phyloP scores from a whole-genome alignment of 2,888 invertebrate species.

The Mythimna lalbum region DNA sequence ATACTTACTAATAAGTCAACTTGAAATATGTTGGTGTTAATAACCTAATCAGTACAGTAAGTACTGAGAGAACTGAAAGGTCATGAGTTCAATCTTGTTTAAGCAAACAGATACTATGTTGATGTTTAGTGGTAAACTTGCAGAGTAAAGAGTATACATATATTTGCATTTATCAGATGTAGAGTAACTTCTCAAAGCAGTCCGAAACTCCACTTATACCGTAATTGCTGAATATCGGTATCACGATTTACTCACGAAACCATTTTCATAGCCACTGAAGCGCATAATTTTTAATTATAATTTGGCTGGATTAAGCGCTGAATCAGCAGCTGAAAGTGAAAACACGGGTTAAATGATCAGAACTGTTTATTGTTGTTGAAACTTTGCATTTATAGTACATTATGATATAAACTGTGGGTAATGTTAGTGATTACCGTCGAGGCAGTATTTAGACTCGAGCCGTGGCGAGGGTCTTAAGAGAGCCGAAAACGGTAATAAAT shows the following conservation, averaged over 20 bases:
- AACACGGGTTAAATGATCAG: slow-evolving; percentile 11
- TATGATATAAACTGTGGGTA: too few species aligned
- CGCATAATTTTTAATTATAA: slow-evolving; percentile 41
- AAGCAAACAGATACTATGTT: slow-evolving; percentile 4
- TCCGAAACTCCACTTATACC: slow-evolving; percentile 11
- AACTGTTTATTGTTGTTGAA: neutral
- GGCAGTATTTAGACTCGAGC: too few species aligned
- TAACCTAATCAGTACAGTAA: neutral
- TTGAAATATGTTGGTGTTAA: neutral
- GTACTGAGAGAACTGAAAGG: neutral
- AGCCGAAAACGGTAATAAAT: too few species aligned
- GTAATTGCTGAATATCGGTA: slow-evolving; percentile 32
- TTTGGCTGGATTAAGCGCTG: slow-evolving; percentile 24
- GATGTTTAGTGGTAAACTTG: slow-evolving; percentile 11
- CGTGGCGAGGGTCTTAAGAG: too few species aligned
- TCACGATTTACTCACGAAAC: slow-evolving; percentile 29
- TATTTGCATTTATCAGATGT: slow-evolving; percentile 19
- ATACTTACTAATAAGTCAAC: too few species aligned
- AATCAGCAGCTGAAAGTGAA: slow-evolving; percentile 27
- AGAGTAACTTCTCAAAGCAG: slow-evolving; percentile 8
- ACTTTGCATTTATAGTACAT: too few species aligned
- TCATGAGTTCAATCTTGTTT: slow-evolving; percentile 15
- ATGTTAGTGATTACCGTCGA: too few species aligned
- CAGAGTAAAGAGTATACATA: neutral
- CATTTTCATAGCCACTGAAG: slow-evolving; percentile 48